Evolutionary conservation across 2,888 invertebrate species (phyloP), one percentile per base, ranked within the genome.

Genomic region (Epirrhoe tristata): DNA sequence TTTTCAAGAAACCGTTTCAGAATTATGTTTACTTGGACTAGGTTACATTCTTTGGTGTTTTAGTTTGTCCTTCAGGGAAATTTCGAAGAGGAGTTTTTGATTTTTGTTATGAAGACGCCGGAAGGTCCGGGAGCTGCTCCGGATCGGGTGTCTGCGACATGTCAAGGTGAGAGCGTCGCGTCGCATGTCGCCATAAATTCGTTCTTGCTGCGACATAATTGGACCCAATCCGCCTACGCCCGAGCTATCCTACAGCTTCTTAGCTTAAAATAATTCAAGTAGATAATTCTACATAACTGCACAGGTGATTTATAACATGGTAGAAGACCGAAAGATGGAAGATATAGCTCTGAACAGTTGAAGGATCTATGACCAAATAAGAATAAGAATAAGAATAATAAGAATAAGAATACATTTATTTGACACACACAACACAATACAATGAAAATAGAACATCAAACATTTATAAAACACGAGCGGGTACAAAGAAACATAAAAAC

Each of bases 201-300:
- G 81, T 85, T 86, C 83, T 83, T 81, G 79, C 80, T 80, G 81
- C 83, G 85, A 85, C 85, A 86, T 89, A 90, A 91, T 88, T 88
- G 86, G 88, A 88, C 83, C 84, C 83, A 82, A 81, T 78, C 80
- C 87, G 83, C 91, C 91, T 79, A 90, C 89, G 81, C 81, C 36
- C 8, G 17, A 67, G 53, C 64, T 69, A 66, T 66, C 66, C 61
- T 58, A 66, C 69, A 39, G 63, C 63, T 61, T 61, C 63, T 70
- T 55, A 66, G 61, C 64, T 66, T 67, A 68, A 64, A 68, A 68
- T 68, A 68, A 68, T 61, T 58, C 61, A 68, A 64, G 56, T 43
- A 62, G 63, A 58, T 51, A 62, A 61, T 24, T 58, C 50, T 62
- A 66, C 58, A 46, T 63, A 39, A 53, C 56, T 53, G 57, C 17